A percentile compares a stretch with the other conserved stretches of the same genome.
These are phyloP conservation scores for Leuciscus waleckii DNA, from an alignment of 2,797 vertebrate species.

Conservation along the genomic window DNA sequence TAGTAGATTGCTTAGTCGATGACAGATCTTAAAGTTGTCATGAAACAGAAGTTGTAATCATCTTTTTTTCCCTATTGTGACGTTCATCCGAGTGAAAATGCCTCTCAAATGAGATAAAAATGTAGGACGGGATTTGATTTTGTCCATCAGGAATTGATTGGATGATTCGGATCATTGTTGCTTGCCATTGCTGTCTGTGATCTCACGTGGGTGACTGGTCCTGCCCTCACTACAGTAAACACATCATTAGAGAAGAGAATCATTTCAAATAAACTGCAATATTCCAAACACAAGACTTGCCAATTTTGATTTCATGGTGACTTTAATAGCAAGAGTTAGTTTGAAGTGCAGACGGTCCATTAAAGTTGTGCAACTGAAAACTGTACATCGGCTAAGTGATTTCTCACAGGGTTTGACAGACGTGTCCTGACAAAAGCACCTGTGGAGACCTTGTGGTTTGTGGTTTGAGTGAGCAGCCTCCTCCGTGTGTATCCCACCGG, in stretches of 20 bases:
- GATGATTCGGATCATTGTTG: not conserved
- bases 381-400: slow-evolving; percentile 65
- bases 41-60: not conserved
- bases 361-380: not conserved
- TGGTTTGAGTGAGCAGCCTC: slow-evolving; percentile 44
- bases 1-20: not conserved
- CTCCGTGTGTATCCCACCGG: slow-evolving; percentile 58
- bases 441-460: slow-evolving; percentile 64
- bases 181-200: not conserved
- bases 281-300: not conserved
- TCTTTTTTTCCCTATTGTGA: not conserved
- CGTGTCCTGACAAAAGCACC: slow-evolving; percentile 39
- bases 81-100: not conserved
- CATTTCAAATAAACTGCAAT: not conserved
- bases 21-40: not conserved
- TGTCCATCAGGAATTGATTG: not conserved
- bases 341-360: not conserved
- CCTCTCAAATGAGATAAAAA: not conserved
- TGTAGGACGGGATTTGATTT: not conserved
- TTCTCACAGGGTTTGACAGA: slow-evolving; percentile 26
- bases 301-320: not conserved
- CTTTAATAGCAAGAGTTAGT: not conserved
- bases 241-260: not conserved
- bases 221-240: not conserved
- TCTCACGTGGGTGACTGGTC: not conserved